Conservation (phyloP, 2,888 invertebrate species). For the Eudemis profundana region DNA sequence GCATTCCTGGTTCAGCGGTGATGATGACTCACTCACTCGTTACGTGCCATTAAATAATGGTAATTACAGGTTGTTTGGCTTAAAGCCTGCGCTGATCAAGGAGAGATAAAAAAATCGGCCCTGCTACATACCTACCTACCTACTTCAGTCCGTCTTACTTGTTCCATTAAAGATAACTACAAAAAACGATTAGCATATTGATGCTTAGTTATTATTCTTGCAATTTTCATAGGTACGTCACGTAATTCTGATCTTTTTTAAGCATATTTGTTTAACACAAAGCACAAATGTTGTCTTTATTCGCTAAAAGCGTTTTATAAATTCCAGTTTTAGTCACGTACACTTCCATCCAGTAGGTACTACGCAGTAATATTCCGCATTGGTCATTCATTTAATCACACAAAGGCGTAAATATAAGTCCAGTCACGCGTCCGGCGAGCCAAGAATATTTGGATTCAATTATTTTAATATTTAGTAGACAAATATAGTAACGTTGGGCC, state of each 20-base stretch:
- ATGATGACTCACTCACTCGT: conserved; percentile 31
- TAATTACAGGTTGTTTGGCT: conserved; percentile 4
- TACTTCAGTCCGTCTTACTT: neutral
- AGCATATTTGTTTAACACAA: conserved; percentile 10
- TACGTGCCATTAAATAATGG: conserved; percentile 18
- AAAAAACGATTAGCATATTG: neutral
- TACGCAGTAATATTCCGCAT: conserved; percentile 45
- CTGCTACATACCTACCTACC: too few species aligned
- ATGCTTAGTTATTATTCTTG: neutral
- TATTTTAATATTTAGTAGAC: conserved; percentile 6
- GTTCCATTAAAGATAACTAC: neutral
- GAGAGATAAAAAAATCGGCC: neutral
- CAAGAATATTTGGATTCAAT: conserved; percentile 9
- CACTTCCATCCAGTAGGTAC: conserved; percentile 18
- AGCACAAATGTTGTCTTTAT: conserved; percentile 6
- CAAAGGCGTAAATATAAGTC: conserved; percentile 51
- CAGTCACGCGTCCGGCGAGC: conserved; percentile 40
- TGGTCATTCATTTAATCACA: conserved; percentile 51
- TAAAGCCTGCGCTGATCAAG: neutral
- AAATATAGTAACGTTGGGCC: conserved; percentile 12
- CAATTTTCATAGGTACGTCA: neutral
- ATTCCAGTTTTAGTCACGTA: conserved; percentile 37
- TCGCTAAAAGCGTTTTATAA: conserved; percentile 10
- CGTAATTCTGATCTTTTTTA: conserved; percentile 8
- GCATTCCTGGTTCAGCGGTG: conserved; percentile 25